phyloP scores from a whole-genome alignment of 2,888 invertebrate genomes.

The Yponomeuta sedellus region DNA sequence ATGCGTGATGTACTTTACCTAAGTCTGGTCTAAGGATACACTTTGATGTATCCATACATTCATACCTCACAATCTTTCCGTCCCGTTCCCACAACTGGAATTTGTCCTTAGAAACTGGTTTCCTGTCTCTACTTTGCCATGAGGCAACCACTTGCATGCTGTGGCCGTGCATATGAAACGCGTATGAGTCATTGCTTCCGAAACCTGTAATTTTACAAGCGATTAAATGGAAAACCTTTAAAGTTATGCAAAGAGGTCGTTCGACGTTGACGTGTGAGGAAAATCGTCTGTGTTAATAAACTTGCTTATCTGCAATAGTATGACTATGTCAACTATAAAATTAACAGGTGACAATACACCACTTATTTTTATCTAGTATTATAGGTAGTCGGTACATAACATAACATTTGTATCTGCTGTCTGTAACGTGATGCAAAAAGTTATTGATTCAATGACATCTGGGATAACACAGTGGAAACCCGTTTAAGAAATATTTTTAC shows the following conservation, averaged over 20 bases:
- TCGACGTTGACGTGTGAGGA: neutral
- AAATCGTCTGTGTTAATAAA: neutral
- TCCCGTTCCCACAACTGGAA: constrained; percentile 47
- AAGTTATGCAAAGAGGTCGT: neutral
- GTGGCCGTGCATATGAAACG: constrained; percentile 79
- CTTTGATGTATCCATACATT: neutral
- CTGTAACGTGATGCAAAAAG: no score
- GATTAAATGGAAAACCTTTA: constrained; percentile 5
- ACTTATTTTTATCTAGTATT: no score
- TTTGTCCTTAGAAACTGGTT: constrained; percentile 52
- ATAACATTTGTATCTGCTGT: no score
- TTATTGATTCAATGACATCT: no score
- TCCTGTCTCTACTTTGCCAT: constrained; percentile 44
- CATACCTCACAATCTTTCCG: constrained; percentile 53
- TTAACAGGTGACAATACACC: no score
- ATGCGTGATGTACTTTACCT: no score
- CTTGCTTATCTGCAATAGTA: no score
- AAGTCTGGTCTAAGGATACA: no score
- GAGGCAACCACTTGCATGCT: constrained; percentile 68
- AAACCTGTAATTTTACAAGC: constrained; percentile 49
- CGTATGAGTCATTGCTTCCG: constrained; percentile 70
- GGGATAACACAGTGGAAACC: no score
- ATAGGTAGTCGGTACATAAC: no score
- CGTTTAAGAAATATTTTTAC: no score
- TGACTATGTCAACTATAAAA: no score